Evolutionary conservation across 2,113 vertebrate species (phyloP), one percentile per base, ranked within the genome.

Genomic region (Suncus etruscus): DNA sequence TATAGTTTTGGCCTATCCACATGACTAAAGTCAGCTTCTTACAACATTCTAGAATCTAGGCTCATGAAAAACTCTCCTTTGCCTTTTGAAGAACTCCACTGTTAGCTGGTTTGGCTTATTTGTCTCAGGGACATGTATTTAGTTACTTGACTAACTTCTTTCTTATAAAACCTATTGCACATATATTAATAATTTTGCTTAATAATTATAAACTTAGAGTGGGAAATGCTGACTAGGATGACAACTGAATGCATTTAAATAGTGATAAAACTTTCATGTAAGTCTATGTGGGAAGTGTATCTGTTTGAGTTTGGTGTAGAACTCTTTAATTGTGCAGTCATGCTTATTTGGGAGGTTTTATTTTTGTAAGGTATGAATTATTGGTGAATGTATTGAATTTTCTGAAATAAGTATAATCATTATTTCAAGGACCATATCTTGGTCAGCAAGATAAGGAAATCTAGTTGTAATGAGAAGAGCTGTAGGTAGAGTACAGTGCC

Each of bases 131-230:
- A 86, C 18, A 11, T 86, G 74, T 83, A 79, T 79, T 74, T 45
- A 88, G 61, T 92, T 90, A 94, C 27, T 58, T 32, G 76, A 29
- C 45, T 86, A 81, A 75, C 32, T 89, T 90, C 72, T 31, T 92
- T 79, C 66, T 95, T 83, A 88, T 54, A 79, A 90, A 91, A 86
- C 22, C 32, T 76, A 61, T 92, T 84, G 22, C 47, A 69, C 47
- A 58, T 25, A 45, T 32, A 83, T 51, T 82, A 79, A 78, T 80
- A 75, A 76, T 90, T 87, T 54, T 47, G 24, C 74, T 27, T 10
- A 73, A 32, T 75, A 31, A 72, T 31, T 88, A 78, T 82, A 90
- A 25, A 61, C 39, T 93, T 45, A 31, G 15, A 89, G 11, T 31
- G 24, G 54, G n/a, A 61, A 50, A 18, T 88, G 25, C 80, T 92